phyloP scores from a whole-genome alignment of 2,888 invertebrate genomes.

The Perizoma affinitatum region DNA sequence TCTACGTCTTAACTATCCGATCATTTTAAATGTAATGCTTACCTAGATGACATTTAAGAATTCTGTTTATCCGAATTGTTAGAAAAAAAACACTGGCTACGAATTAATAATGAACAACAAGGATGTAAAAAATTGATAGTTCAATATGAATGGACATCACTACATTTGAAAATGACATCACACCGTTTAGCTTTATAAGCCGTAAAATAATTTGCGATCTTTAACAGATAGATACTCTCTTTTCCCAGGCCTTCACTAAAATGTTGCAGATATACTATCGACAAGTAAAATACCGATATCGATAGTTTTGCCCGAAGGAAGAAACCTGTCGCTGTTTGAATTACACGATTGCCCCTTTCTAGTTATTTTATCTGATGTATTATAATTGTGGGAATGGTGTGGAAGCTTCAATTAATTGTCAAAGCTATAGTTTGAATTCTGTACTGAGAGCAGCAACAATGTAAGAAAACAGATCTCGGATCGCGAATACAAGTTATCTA shows the following conservation, averaged over 20 bases:
- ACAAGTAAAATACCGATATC: constrained; percentile 33
- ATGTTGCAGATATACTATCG: constrained; percentile 31
- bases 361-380: constrained; percentile 36
- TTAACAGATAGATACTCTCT: constrained; percentile 1
- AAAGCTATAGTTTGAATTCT: constrained; percentile 15
- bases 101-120: neutral
- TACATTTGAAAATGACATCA: too few relatives aligned
- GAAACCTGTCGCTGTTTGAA: constrained; percentile 31
- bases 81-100: too few relatives aligned
- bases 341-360: constrained; percentile 34
- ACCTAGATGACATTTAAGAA: too few relatives aligned
- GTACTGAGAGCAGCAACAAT: constrained; percentile 5
- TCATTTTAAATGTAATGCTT: too few relatives aligned
- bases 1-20: too few relatives aligned
- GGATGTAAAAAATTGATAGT: neutral
- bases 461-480: constrained; percentile 9
- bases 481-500: too few relatives aligned
- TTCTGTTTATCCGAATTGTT: too few relatives aligned
- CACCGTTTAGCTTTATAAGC: neutral
- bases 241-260: constrained; percentile 21
- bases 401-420: constrained; percentile 28
- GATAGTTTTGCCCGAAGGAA: constrained; percentile 30
- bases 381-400: constrained; percentile 33
- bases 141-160: too few relatives aligned
- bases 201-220: constrained; percentile 1